Conservation (phyloP, 2,888 invertebrate genomes). For the Synanthedon andrenaeformis region DNA sequence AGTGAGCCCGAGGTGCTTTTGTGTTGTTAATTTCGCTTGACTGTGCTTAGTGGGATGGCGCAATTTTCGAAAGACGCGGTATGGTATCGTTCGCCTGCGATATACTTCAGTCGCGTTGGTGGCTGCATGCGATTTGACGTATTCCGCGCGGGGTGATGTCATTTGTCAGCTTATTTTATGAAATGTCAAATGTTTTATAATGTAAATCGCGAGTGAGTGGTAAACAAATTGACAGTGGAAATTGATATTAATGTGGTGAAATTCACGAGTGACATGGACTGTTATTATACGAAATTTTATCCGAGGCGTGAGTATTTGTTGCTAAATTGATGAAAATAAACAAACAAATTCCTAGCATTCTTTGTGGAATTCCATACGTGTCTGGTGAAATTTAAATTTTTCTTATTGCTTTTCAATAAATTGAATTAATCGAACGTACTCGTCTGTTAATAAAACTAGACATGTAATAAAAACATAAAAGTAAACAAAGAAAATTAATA, state of each 20-base stretch:
- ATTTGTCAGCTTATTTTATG: constrained; percentile 66
- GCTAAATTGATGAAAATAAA: constrained; percentile 46
- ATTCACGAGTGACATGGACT: constrained; percentile 62
- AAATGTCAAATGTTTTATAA: constrained; percentile 65
- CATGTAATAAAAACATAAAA: too few species aligned
- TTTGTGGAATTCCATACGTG: constrained; percentile 41
- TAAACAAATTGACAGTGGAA: constrained; percentile 63
- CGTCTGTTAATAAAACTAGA: neutral
- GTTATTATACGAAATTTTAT: constrained; percentile 69
- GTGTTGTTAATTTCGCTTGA: constrained; percentile 68
- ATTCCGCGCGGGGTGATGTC: constrained; percentile 68
- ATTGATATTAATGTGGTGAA: constrained; percentile 55
- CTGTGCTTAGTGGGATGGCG: constrained; percentile 69
- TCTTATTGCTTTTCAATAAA: neutral
- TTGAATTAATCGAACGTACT: too few species aligned
- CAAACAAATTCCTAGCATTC: constrained; percentile 58
- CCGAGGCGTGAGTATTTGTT: constrained; percentile 67
- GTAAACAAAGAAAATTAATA: too few species aligned
- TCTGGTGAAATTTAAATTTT: neutral
- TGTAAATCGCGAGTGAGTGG: constrained; percentile 61
- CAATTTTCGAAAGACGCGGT: constrained; percentile 74
- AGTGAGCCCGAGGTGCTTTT: constrained; percentile 67
- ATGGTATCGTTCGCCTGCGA: constrained; percentile 68
- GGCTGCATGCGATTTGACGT: constrained; percentile 71
- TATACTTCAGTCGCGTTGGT: constrained; percentile 72